Conservation (phyloP, 2,888 invertebrate genomes). For the Ametastegia equiseti region DNA sequence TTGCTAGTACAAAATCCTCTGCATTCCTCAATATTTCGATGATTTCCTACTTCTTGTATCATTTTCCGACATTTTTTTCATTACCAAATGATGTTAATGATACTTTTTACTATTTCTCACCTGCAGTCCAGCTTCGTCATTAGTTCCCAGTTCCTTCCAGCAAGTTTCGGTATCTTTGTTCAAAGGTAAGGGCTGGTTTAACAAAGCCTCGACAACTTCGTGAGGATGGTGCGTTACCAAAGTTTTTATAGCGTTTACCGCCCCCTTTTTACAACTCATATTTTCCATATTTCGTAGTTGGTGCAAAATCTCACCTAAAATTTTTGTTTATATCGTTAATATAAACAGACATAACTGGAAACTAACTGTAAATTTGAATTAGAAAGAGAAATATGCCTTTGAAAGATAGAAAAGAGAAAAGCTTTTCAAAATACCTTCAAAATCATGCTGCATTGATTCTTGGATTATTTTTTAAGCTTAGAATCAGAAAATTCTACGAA, state of each 20-base stretch:
- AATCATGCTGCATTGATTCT: no score
- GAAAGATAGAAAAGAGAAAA: no score
- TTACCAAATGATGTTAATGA: not conserved
- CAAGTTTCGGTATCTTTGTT: slow-evolving; percentile 68
- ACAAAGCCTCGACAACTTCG: slow-evolving; percentile 66
- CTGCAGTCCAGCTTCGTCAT: slow-evolving; percentile 61
- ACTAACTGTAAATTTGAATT: no score
- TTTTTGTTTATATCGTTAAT: no score
- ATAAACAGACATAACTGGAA: no score
- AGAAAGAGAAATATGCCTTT: no score
- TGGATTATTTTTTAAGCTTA: no score
- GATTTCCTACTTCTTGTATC: no score
- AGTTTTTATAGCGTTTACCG: slow-evolving; percentile 64
- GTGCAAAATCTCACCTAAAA: slow-evolving; percentile 65
- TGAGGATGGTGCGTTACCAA: slow-evolving; percentile 66
- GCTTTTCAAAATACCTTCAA: no score
- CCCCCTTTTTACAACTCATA: slow-evolving; percentile 62
- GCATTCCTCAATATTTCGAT: no score
- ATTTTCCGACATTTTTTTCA: not conserved
- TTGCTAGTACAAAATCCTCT: no score
- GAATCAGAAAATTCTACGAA: no score
- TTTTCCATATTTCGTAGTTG: slow-evolving; percentile 71
- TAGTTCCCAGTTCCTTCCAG: slow-evolving; percentile 68
- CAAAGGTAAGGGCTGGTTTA: slow-evolving; percentile 68
- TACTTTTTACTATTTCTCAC: slow-evolving; percentile 52